These are phyloP conservation scores for Chelonia mydas DNA, from an alignment of 2,797 vertebrate genomes.

Conservation along the genomic window DNA sequence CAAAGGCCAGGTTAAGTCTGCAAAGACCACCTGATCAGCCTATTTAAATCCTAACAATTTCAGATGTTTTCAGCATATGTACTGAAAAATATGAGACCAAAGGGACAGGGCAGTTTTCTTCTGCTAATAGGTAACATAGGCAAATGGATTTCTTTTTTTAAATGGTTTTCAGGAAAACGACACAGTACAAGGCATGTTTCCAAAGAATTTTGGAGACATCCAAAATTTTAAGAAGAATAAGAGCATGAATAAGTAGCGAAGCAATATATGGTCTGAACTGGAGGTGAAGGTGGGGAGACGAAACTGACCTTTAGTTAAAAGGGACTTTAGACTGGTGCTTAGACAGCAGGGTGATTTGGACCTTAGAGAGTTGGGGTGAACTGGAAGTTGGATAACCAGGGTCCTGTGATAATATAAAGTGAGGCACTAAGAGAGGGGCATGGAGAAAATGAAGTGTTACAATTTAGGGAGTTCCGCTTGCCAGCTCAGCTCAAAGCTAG, in stretches of 20 bases:
- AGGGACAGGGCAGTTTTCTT: background rate
- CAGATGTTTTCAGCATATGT: slow-evolving; percentile 1
- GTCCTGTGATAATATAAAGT: background rate
- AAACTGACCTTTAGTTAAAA: background rate
- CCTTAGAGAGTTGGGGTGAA: background rate
- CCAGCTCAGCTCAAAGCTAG: background rate
- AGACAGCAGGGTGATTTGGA: background rate
- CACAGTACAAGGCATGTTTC: slow-evolving; percentile 11
- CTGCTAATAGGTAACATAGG: background rate
- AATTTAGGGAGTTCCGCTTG: background rate
- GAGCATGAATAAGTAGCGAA: slow-evolving; percentile 25
- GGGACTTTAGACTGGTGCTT: background rate
- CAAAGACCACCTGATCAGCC: slow-evolving; percentile 13
- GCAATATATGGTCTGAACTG: background rate
- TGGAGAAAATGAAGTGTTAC: background rate
- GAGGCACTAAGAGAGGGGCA: background rate
- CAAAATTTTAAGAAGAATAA: slow-evolving; percentile 51
- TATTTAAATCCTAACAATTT: background rate
- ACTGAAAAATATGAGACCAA: background rate
- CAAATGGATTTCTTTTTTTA: background rate
- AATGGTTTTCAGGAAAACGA: slow-evolving; percentile 38
- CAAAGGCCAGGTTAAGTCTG: slow-evolving; percentile 1
- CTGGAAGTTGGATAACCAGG: background rate
- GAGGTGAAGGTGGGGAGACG: background rate
- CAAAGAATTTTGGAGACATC: slow-evolving; percentile 1